A percentile compares a stretch with the other conserved stretches of the same genome.
Conservation (phyloP, 2,888 invertebrate genomes). For the Boloria euphrosyne region DNA sequence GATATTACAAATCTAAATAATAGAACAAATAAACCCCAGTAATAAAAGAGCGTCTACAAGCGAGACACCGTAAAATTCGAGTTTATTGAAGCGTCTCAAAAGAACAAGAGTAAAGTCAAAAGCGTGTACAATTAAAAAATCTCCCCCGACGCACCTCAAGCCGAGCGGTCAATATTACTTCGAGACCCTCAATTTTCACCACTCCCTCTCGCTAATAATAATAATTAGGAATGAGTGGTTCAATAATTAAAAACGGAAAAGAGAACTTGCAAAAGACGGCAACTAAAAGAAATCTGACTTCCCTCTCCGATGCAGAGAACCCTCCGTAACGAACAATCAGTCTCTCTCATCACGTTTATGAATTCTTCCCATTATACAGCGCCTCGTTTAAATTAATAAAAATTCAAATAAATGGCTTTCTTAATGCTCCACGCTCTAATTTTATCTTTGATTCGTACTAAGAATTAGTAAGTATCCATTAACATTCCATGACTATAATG, state of each 20-base stretch:
- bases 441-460: background rate
- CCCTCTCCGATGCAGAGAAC: slow-evolving; percentile 48
- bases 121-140: slow-evolving; percentile 77
- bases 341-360: slow-evolving; percentile 65
- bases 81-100: slow-evolving; percentile 77
- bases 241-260: slow-evolving; percentile 84
- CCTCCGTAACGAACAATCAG: slow-evolving; percentile 49
- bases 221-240: slow-evolving; percentile 84
- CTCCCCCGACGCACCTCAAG: slow-evolving; percentile 70
- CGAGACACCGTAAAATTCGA: slow-evolving; percentile 72
- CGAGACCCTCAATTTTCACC: slow-evolving; percentile 81
- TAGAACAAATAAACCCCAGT: slow-evolving; percentile 44
- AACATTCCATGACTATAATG: no score
- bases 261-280: slow-evolving; percentile 74
- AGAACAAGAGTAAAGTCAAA: slow-evolving; percentile 79
- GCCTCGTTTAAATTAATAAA: slow-evolving; percentile 71
- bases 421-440: slow-evolving; percentile 30
- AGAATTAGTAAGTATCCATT: background rate
- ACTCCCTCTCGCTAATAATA: slow-evolving; percentile 82
- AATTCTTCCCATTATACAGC: slow-evolving; percentile 57
- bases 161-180: slow-evolving; percentile 78
- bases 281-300: slow-evolving; percentile 44
- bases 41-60: slow-evolving; percentile 66
- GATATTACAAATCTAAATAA: slow-evolving; percentile 11
- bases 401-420: slow-evolving; percentile 58